Percentiles rank a stretch among this genome's conserved stretches.
Conservation (phyloP, 2,888 invertebrate genomes). For the Sminthurinus aureus region DNA sequence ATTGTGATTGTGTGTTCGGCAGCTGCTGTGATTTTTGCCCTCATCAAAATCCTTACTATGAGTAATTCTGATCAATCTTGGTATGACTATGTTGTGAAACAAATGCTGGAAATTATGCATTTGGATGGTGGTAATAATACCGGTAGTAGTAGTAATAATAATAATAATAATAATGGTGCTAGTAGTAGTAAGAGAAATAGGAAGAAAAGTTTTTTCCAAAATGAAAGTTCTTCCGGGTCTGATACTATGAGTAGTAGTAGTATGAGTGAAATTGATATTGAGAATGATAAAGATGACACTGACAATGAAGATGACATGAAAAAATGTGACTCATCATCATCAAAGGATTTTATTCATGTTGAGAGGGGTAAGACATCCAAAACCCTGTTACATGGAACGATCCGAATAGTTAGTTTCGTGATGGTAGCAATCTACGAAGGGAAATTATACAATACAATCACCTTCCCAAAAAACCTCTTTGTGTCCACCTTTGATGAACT, state of each 20-base stretch:
- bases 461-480: conserved; percentile 52
- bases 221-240: not conserved
- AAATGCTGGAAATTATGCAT: conserved; percentile 46
- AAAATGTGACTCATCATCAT: no score
- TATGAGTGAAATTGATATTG: not conserved
- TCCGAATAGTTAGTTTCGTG: conserved; percentile 53
- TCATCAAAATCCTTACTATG: conserved; percentile 50
- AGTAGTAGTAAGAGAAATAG: not conserved
- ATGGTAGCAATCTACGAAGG: conserved; percentile 55
- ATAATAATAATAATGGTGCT: not conserved
- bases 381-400: conserved; percentile 50
- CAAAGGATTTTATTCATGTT: conserved; percentile 14
- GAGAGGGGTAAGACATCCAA: conserved; percentile 51
- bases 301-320: conserved; percentile 14
- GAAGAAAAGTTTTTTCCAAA: not conserved
- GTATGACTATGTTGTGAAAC: conserved; percentile 51
- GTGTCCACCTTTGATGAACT: conserved; percentile 52
- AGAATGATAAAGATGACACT: not conserved
- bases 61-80: conserved; percentile 51
- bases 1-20: conserved; percentile 44
- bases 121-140: conserved; percentile 25
- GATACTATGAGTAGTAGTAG: no score
- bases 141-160: not conserved
- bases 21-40: conserved; percentile 47
- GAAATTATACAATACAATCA: conserved; percentile 55